These are phyloP conservation scores for Littorina saxatilis DNA, from an alignment of 1,140 invertebrate genomes.

Conservation along the genomic window DNA sequence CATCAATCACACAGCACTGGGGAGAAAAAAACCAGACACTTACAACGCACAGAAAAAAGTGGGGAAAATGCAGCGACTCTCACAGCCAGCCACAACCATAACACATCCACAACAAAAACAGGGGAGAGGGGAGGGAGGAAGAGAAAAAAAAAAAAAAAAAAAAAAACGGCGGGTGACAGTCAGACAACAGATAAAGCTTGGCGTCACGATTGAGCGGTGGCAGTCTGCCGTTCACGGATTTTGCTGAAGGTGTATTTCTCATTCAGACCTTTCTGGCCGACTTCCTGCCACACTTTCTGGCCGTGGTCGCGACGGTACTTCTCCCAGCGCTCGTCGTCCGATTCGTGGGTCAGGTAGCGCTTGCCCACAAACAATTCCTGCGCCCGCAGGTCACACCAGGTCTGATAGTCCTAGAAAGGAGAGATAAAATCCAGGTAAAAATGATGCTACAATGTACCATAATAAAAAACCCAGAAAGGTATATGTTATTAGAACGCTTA, in stretches of 20 bases:
- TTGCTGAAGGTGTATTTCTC: constrained; percentile 72
- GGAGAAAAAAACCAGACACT: too few species aligned
- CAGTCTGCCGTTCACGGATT: constrained; percentile 59
- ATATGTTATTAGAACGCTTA: too few species aligned
- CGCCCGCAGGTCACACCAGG: constrained; percentile 94
- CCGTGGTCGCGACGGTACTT: constrained; percentile 76
- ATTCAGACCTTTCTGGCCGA: constrained; percentile 71
- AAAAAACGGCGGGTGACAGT: background rate
- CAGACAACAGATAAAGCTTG: constrained; percentile 31
- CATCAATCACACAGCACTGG: too few species aligned
- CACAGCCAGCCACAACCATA: too few species aligned
- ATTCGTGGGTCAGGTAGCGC: constrained; percentile 96
- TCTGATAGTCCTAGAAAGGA: constrained; percentile 91
- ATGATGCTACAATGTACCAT: too few species aligned
- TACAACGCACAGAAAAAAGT: too few species aligned
- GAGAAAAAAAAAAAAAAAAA: too few species aligned
- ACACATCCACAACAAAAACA: too few species aligned
- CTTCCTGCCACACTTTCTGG: constrained; percentile 70
- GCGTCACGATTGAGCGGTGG: constrained; percentile 31
- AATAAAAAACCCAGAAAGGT: too few species aligned
- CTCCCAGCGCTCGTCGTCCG: constrained; percentile 95
- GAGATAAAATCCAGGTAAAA: too few species aligned
- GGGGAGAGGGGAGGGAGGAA: too few species aligned
- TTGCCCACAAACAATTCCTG: constrained; percentile 88
- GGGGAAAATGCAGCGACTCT: too few species aligned